phyloP scores from a whole-genome alignment of 2,888 invertebrate genomes.

The Subacronicta megacephala region DNA sequence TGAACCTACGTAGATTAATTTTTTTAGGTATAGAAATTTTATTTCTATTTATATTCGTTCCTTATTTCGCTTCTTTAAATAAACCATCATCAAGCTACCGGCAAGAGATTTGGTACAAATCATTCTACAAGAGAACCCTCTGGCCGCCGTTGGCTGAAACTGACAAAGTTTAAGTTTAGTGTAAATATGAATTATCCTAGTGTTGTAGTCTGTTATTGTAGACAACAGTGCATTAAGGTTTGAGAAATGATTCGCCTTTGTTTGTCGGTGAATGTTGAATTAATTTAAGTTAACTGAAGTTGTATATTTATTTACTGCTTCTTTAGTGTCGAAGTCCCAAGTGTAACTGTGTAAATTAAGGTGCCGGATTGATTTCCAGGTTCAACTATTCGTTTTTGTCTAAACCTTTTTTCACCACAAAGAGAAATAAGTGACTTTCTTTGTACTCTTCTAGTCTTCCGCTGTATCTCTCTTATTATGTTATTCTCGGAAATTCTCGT shows the following conservation, averaged over 20 bases:
- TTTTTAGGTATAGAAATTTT: no score
- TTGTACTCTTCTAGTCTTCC: no score
- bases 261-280: background rate
- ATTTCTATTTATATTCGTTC: slow-evolving; percentile 5
- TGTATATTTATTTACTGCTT: no score
- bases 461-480: no score
- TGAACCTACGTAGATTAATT: no score
- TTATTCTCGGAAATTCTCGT: no score
- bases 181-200: slow-evolving; percentile 41
- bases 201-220: slow-evolving; percentile 27
- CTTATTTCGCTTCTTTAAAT: slow-evolving; percentile 59
- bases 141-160: slow-evolving; percentile 54
- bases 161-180: slow-evolving; percentile 57
- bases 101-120: slow-evolving; percentile 59
- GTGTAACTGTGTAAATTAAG: no score
- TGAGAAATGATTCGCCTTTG: background rate
- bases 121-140: slow-evolving; percentile 60
- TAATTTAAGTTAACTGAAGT: background rate
- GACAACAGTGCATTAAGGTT: slow-evolving; percentile 11
- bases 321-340: no score
- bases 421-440: no score
- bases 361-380: no score
- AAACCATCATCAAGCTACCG: slow-evolving; percentile 69
- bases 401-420: no score
- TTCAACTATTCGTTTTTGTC: no score